Evolutionary conservation across 2,888 invertebrate species (phyloP), one percentile per base, ranked within the genome.

Genomic region (Mythimna ferrago): DNA sequence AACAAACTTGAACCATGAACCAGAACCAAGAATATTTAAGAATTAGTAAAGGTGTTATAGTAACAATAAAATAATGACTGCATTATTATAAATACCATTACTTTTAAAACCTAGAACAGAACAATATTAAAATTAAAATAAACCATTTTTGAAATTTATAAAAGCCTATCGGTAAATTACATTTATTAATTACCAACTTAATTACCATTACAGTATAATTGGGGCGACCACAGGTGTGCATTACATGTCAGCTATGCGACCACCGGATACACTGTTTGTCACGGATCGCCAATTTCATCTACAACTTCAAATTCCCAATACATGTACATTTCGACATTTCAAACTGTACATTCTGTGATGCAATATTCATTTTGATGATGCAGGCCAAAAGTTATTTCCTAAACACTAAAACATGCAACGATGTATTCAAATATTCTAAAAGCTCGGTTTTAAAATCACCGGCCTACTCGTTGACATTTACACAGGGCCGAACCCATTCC

Each of bases 391-490:
- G 73, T 75, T 69, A 83, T 80, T 83, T 80, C 78, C 80, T 82
- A 82, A 74, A 68, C 61, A 80, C 79, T 73, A 80, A 78, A 74
- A 72, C 76, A 79, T 81, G 68, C 77, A 82, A 38, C 79, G 64
- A 66, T 74, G 66, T 71, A 74, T 78, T 80, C 57, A 82, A 84
- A 85, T 87, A 86, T 86, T 86, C 70, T 82, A 78, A 77, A 68
- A 79, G 77, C 73, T 80, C 76, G 78, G 72, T 78, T 86, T 71
- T 77, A 85, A 86, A 32, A 84, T 79, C 73, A 66, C 82, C 83
- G 76, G 81, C 83, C 78, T 76, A 88, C 91, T 85, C 66, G 90
- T 92, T 94, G 93, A 92, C 94, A 95, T 95, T 95, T 92, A 88
- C 86, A 77, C 84, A 86, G 81, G 89, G 89, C 85, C 88, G 84